Conservation (phyloP, 2,797 vertebrate genomes). For the Hydrolagus colliei region DNA sequence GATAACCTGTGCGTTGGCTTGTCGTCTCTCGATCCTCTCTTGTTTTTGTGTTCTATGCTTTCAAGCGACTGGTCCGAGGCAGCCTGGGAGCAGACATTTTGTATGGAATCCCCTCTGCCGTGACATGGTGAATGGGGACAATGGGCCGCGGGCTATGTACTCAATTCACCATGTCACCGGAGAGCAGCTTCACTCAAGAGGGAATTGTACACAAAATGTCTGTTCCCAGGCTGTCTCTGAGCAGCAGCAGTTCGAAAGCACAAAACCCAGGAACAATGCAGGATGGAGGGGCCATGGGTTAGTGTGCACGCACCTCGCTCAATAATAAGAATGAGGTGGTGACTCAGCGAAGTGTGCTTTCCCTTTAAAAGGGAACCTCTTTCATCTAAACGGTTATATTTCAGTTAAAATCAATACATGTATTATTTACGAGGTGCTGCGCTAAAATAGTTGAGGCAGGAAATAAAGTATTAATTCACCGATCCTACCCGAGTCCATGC, state of each 20-base stretch:
- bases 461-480: background rate
- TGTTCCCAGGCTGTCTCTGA: background rate
- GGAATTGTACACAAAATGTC: background rate
- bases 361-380: background rate
- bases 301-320: background rate
- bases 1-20: background rate
- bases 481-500: background rate
- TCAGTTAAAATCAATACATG: background rate
- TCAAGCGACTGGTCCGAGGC: background rate
- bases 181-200: background rate
- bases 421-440: background rate
- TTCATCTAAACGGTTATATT: background rate
- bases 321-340: background rate
- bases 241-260: background rate
- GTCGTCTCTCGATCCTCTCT: background rate
- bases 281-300: background rate
- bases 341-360: background rate
- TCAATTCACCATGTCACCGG: background rate
- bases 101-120: background rate
- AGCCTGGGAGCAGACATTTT: constrained; percentile 7
- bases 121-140: background rate
- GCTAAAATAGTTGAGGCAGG: background rate
- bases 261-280: background rate
- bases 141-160: background rate
- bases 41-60: background rate